Percentiles rank a stretch among this genome's conserved stretches.
Evolutionary conservation across 2,113 vertebrate species (phyloP).

Genomic region (Serilophus lunatus): DNA sequence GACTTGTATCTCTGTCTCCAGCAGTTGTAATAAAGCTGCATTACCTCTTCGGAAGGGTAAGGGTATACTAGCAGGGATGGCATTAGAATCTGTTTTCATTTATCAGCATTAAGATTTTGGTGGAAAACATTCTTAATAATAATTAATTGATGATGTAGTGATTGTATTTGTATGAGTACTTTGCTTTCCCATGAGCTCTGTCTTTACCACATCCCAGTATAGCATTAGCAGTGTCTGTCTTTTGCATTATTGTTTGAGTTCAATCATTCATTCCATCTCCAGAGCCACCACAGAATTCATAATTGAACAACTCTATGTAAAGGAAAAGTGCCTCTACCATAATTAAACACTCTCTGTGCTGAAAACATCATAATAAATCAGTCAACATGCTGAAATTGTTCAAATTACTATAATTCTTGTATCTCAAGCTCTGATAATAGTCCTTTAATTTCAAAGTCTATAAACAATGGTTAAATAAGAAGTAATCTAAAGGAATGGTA

Average conservation of each 20-base stretch:
- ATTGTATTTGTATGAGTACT: not conserved
- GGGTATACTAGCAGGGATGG: not conserved
- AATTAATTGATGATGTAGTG: slow-evolving; percentile 36
- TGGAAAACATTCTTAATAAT: slow-evolving; percentile 16
- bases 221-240: slow-evolving; percentile 1
- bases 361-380: not conserved
- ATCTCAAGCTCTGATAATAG: not conserved
- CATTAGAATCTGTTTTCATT: not conserved
- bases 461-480: not conserved
- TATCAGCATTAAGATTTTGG: not conserved
- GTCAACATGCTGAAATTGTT: not conserved
- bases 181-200: not conserved
- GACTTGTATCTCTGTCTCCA: not conserved
- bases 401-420: not conserved
- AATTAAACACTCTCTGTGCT: not conserved
- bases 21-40: not conserved
- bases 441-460: not conserved
- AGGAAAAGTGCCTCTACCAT: not conserved
- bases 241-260: not conserved
- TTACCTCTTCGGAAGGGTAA: not conserved
- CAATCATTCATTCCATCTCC: not conserved
- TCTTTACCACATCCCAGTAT: not conserved
- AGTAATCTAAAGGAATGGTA: not conserved
- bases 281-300: not conserved
- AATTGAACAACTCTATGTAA: slow-evolving; percentile 1